Base-by-base conservation (phyloP, 2,797 vertebrate genomes). In the Myotis findleyi region DNA sequence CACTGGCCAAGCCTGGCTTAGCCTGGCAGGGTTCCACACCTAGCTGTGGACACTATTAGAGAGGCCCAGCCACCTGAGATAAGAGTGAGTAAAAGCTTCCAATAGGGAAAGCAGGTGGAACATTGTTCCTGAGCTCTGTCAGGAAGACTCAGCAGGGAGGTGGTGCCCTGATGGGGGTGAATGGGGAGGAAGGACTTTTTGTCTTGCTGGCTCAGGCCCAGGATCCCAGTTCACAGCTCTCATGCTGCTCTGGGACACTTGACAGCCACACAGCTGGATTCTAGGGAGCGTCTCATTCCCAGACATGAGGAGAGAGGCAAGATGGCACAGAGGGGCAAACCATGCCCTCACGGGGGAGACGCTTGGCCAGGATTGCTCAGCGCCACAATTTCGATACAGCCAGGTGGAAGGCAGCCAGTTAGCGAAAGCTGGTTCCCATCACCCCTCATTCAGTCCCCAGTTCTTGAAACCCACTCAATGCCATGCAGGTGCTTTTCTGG, bases 391-490 rank as follows among this genome's bases (percentile, higher is more conserved):
- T 98, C 97, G 97, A 91, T 97, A 96, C 98, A 98, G 97, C 87
- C 98, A 96, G 96, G 96, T 97, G 94, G 96, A 97, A 98, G 97
- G 97, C 96, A 98, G 97, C 96, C 96, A 88, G 97, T 98, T 97
- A 97, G 98, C 88, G 97, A 97, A 97, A 97, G 95, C 97, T 97
- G 89, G 89, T 87, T 98, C 97, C 96, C 95, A 97, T 97, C 97
- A 97, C 86, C 96, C 97, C 95, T 97, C 96, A 97, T 97, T 97
- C 97, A 27, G 71, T 87, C 95, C 97, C 83, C 71, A 97, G 97
- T 91, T 97, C 98, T 97, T 96, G 93, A 98, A 97, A 82, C 80
- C 97, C 97, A 97, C 96, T 98, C 98, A 97, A 95, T 87, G 89
- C 92, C 95, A 36, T 72, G 89, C 77, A 89, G 10, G 77, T 95